These are phyloP conservation scores for Nematopogon swammerdamellus DNA, from an alignment of 2,888 invertebrate genomes.

Conservation along the genomic window DNA sequence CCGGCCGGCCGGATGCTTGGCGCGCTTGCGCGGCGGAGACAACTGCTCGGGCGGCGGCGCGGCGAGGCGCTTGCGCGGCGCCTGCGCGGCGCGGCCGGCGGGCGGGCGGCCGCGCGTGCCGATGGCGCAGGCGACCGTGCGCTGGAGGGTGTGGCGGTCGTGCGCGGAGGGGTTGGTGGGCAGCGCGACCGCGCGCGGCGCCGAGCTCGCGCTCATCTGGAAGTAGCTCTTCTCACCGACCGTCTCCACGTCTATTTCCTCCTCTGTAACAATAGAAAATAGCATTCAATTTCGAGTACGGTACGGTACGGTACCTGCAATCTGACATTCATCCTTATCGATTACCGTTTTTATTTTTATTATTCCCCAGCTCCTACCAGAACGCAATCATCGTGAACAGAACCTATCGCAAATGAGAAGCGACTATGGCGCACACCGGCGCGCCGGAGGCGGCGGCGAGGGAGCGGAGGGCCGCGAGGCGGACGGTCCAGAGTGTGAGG, in stretches of 20 bases:
- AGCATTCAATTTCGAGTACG: constrained; percentile 17
- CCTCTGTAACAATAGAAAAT: constrained; percentile 62
- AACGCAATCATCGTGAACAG: too few species aligned
- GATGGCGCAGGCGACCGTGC: constrained; percentile 59
- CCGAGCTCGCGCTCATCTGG: constrained; percentile 26
- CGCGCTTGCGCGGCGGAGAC: constrained; percentile 13
- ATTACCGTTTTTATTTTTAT: constrained; percentile 6
- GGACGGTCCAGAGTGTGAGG: constrained; percentile 13
- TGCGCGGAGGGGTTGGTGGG: constrained; percentile 69
- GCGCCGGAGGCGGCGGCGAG: constrained; percentile 20
- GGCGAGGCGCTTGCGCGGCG: constrained; percentile 57
- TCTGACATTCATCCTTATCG: constrained; percentile 2
- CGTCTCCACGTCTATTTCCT: constrained; percentile 83
- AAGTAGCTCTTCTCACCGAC: constrained; percentile 50
- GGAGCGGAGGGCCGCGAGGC: constrained; percentile 20
- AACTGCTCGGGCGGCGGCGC: constrained; percentile 31
- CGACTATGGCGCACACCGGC: too few species aligned
- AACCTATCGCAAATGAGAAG: too few species aligned
- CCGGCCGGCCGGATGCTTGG: constrained; percentile 21
- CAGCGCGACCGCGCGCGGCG: constrained; percentile 40
- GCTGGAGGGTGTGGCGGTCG: constrained; percentile 65
- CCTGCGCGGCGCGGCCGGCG: constrained; percentile 50
- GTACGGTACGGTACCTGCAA: constrained; percentile 5
- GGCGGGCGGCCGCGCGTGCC: constrained; percentile 23
- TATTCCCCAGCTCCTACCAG: too few species aligned